Evolutionary conservation across 2,113 vertebrate genomes (phyloP).

Genomic region (Colossoma macropomum): DNA sequence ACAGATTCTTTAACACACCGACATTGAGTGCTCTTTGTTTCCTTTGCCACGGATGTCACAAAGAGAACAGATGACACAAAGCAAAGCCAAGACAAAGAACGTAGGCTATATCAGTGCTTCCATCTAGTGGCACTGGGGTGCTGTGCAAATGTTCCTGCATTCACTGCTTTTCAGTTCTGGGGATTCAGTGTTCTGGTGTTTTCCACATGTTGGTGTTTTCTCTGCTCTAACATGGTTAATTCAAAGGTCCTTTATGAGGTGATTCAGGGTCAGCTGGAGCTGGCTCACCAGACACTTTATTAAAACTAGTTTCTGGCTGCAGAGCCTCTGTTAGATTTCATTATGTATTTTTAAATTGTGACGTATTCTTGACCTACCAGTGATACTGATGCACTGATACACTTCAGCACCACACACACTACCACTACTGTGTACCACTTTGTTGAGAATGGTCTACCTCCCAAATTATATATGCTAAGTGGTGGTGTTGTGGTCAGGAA

Average conservation of each 20-base stretch:
- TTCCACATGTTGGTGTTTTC: not conserved
- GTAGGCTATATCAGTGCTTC: conserved; percentile 19
- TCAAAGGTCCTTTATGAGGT: not conserved
- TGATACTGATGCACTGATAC: not conserved
- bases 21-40: not conserved
- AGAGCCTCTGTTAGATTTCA: too few species aligned
- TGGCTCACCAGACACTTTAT: too few species aligned
- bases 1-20: not conserved
- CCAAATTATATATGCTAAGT: not conserved
- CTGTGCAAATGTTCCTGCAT: not conserved
- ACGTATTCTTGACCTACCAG: not conserved
- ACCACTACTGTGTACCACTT: too few species aligned
- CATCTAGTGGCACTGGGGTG: conserved; percentile 46
- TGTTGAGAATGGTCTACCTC: too few species aligned
- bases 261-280: too few species aligned
- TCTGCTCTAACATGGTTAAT: not conserved
- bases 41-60: not conserved
- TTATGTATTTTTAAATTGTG: too few species aligned
- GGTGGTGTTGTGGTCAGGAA: too few species aligned
- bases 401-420: too few species aligned
- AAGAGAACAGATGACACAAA: not conserved
- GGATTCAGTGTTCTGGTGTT: not conserved
- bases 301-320: too few species aligned
- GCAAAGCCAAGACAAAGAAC: not conserved
- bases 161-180: not conserved